Conservation (phyloP, 2,888 invertebrate species). For the Tortricodes alternella region DNA sequence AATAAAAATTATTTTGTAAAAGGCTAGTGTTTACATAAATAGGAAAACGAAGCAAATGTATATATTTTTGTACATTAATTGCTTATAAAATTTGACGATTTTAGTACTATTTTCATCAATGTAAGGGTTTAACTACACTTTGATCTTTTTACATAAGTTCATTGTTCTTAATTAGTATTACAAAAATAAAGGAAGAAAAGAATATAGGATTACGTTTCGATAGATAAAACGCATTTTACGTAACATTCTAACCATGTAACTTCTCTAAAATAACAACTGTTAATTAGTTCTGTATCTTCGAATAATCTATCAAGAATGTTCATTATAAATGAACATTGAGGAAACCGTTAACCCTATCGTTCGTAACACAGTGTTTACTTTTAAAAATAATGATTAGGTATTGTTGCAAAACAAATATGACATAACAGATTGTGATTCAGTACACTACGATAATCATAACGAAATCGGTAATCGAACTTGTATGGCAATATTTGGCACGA, state of each 20-base stretch:
- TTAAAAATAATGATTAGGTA: conserved; percentile 35
- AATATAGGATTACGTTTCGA: background rate
- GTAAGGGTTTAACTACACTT: too few species aligned
- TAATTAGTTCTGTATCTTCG: conserved; percentile 14
- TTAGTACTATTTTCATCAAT: too few species aligned
- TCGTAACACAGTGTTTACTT: conserved; percentile 18
- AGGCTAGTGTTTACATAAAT: background rate
- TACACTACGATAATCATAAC: conserved; percentile 24
- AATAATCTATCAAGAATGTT: conserved; percentile 16
- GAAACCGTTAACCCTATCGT: conserved; percentile 14
- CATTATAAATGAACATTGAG: conserved; percentile 15
- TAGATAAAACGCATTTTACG: background rate
- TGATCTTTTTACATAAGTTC: too few species aligned
- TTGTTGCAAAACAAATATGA: conserved; percentile 38
- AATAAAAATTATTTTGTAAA: background rate
- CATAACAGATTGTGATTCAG: conserved; percentile 38
- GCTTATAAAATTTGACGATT: too few species aligned
- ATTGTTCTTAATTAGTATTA: background rate
- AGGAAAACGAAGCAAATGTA: background rate
- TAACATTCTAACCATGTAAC: background rate
- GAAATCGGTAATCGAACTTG: conserved; percentile 25
- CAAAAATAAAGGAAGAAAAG: background rate
- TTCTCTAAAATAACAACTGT: background rate
- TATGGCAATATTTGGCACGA: conserved; percentile 34
- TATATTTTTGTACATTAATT: background rate